phyloP scores from a whole-genome alignment of 2,888 invertebrate species.

The Boloria euphrosyne region DNA sequence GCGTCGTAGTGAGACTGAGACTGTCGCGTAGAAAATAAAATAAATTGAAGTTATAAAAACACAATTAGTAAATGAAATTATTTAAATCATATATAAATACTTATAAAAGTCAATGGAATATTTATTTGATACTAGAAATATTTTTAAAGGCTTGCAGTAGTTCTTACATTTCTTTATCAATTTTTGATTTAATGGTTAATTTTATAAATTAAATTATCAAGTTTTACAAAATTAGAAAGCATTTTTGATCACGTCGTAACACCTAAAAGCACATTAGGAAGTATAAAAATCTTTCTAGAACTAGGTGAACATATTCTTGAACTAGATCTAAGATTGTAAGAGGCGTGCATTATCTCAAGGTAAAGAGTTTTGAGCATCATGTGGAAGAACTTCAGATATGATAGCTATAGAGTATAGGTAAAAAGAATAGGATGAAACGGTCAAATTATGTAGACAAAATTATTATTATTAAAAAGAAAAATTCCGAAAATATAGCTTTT shows the following conservation, averaged over 20 bases:
- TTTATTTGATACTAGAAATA: neutral
- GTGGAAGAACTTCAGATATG: no score
- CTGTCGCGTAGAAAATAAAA: conserved; percentile 30
- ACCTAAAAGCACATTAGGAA: conserved; percentile 14
- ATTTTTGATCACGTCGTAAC: neutral
- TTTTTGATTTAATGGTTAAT: neutral
- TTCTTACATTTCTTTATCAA: no score
- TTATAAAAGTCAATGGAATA: neutral
- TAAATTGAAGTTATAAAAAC: conserved; percentile 17
- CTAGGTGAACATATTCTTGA: conserved; percentile 27
- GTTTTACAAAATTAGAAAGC: neutral
- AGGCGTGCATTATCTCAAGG: conserved; percentile 21
- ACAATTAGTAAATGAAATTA: neutral
- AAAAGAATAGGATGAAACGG: no score
- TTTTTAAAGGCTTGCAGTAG: no score
- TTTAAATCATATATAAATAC: neutral
- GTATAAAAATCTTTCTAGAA: conserved; percentile 20
- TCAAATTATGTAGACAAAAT: no score
- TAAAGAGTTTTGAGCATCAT: conserved; percentile 5
- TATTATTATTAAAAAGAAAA: no score
- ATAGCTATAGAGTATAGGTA: no score
- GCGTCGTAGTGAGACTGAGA: conserved; percentile 33
- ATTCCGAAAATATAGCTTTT: no score
- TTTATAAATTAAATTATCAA: neutral
- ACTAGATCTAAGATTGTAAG: conserved; percentile 22